Percentiles rank a stretch among this genome's conserved stretches.
Conservation (phyloP, 2,797 vertebrate species). For the Danio albolineatus region DNA sequence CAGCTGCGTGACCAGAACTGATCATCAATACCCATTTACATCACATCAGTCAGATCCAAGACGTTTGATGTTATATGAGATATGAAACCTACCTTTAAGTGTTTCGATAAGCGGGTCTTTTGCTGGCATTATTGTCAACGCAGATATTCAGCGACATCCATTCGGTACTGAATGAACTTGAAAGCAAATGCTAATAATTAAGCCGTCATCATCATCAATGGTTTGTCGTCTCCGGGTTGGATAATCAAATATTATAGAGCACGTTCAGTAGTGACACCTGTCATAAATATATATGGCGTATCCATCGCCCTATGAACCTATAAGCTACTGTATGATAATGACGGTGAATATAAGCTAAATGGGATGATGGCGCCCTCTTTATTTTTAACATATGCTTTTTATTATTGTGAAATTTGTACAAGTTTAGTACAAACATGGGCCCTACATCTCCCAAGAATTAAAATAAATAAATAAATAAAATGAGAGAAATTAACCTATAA, state of each 20-base stretch:
- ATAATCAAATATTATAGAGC: not conserved
- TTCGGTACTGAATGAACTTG: not conserved
- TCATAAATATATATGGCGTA: not conserved
- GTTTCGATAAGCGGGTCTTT: slow-evolving; percentile 60
- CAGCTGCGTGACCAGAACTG: not conserved
- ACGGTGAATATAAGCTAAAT: not conserved
- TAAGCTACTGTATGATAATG: not conserved
- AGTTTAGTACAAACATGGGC: too few relatives aligned
- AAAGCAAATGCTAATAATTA: not conserved
- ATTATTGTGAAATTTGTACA: too few relatives aligned
- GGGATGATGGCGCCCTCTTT: not conserved
- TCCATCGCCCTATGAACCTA: slow-evolving; percentile 6
- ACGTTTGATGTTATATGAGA: not conserved
- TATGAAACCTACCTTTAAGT: slow-evolving; percentile 55
- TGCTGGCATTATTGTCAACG: slow-evolving; percentile 50
- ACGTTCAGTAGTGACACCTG: not conserved
- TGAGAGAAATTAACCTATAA: too few relatives aligned
- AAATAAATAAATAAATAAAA: too few relatives aligned
- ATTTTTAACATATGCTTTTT: not conserved
- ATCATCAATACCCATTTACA: not conserved
- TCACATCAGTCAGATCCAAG: not conserved
- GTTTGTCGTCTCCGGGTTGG: slow-evolving; percentile 14
- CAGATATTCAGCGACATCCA: not conserved
- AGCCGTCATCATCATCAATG: not conserved
- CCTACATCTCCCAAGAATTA: too few relatives aligned